Conservation (phyloP, 2,113 vertebrate genomes). For the Callorhinus ursinus region DNA sequence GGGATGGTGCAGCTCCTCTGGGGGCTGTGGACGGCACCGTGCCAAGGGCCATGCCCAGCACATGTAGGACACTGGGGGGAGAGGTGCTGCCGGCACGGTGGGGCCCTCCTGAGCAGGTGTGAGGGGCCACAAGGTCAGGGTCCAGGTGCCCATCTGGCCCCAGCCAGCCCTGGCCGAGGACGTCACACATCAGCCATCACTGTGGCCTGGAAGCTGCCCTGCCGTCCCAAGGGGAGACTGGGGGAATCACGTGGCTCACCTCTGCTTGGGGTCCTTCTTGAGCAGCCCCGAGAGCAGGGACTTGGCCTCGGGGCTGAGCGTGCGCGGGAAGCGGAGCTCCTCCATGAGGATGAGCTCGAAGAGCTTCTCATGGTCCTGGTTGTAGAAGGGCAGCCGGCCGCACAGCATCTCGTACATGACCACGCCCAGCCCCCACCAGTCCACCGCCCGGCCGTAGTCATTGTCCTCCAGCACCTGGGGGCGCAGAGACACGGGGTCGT, state of each 20-base stretch:
- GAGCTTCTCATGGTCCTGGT: conserved; percentile 90
- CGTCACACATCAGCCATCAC: background rate
- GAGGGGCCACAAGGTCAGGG: background rate
- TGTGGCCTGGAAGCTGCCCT: background rate
- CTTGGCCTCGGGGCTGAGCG: conserved; percentile 89
- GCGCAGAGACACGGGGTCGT: background rate
- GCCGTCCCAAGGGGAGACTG: background rate
- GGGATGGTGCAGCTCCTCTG: background rate
- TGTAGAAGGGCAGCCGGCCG: conserved; percentile 91
- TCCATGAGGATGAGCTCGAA: conserved; percentile 92
- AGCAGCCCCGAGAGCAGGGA: conserved; percentile 89
- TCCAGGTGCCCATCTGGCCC: background rate
- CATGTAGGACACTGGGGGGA: fast-evolving
- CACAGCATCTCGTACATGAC: conserved; percentile 93
- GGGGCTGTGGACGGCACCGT: fast-evolving
- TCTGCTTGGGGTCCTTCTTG: conserved; percentile 90
- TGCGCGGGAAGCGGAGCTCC: conserved; percentile 90
- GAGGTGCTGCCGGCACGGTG: fast-evolving
- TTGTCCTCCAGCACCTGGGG: conserved; percentile 90
- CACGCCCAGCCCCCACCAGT: conserved; percentile 91
- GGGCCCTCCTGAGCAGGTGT: background rate
- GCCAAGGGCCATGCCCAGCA: background rate
- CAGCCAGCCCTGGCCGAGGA: background rate
- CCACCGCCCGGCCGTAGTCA: conserved; percentile 89
- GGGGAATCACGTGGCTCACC: conserved; percentile 75